phyloP scores from a whole-genome alignment of 2,113 vertebrate genomes.

The Meriones unguiculatus region DNA sequence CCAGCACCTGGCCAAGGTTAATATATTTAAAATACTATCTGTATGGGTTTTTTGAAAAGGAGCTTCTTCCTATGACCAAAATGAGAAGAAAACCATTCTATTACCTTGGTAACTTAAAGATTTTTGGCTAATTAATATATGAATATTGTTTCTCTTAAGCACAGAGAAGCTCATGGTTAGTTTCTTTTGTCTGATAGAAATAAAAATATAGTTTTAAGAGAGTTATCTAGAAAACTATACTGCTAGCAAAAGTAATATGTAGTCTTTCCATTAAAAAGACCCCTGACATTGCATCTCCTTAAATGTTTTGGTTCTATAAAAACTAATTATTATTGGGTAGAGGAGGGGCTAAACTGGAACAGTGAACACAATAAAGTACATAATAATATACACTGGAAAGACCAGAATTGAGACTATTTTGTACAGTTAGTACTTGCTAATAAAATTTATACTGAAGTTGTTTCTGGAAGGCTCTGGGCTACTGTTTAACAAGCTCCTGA shows the following conservation, averaged over 20 bases:
- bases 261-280: not conserved
- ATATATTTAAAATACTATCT: not conserved
- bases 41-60: conserved; percentile 40
- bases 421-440: not conserved
- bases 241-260: conserved; percentile 28
- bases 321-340: not conserved
- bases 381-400: not conserved
- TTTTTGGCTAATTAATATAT: not conserved
- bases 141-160: conserved; percentile 33
- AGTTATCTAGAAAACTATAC: conserved; percentile 27
- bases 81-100: conserved; percentile 32
- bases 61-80: conserved; percentile 39
- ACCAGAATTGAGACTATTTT: not conserved
- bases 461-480: conserved; percentile 16
- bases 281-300: conserved; percentile 7
- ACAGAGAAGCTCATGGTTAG: not conserved
- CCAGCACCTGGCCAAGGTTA: not conserved
- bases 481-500: conserved; percentile 6
- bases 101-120: conserved; percentile 2
- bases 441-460: not conserved
- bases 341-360: not conserved
- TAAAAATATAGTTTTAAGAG: not conserved
- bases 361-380: not conserved
- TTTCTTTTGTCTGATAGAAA: conserved; percentile 17
- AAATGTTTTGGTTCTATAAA: conserved; percentile 35